These are phyloP conservation scores for Labeo rohita DNA, from an alignment of 2,113 vertebrate genomes.

Conservation along the genomic window DNA sequence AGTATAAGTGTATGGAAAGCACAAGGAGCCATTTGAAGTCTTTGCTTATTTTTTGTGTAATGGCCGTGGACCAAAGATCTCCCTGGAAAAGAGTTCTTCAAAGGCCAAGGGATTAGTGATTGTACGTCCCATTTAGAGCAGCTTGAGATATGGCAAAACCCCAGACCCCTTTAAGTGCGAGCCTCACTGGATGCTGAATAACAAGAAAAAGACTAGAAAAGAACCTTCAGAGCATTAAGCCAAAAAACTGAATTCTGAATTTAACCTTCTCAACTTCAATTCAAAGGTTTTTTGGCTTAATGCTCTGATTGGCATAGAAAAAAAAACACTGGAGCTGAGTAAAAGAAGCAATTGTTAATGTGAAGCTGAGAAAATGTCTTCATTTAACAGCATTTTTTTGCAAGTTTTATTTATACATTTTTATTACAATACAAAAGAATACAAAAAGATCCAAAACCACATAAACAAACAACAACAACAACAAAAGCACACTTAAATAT, in stretches of 20 bases:
- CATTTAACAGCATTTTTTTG: background rate
- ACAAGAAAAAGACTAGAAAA: slow-evolving; percentile 7
- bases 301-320: background rate
- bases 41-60: slow-evolving; percentile 55
- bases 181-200: slow-evolving; percentile 13
- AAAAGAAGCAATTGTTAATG: background rate
- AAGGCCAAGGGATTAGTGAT: slow-evolving; percentile 44
- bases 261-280: background rate
- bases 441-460: too few relatives aligned
- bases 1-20: slow-evolving; percentile 12
- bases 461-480: too few relatives aligned
- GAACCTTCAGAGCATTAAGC: background rate
- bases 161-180: slow-evolving; percentile 56
- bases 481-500: too few relatives aligned
- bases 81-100: slow-evolving; percentile 55
- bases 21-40: slow-evolving; percentile 53
- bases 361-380: background rate
- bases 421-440: too few relatives aligned
- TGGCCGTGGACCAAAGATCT: slow-evolving; percentile 49
- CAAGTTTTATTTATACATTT: too few relatives aligned
- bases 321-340: background rate
- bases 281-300: slow-evolving; percentile 13
- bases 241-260: background rate
- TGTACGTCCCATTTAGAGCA: slow-evolving; percentile 56
- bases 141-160: slow-evolving; percentile 62